Percentiles rank a stretch among this genome's conserved stretches.
Evolutionary conservation across 2,888 invertebrate genomes (phyloP).

Genomic region (Gastrophysa polygoni): DNA sequence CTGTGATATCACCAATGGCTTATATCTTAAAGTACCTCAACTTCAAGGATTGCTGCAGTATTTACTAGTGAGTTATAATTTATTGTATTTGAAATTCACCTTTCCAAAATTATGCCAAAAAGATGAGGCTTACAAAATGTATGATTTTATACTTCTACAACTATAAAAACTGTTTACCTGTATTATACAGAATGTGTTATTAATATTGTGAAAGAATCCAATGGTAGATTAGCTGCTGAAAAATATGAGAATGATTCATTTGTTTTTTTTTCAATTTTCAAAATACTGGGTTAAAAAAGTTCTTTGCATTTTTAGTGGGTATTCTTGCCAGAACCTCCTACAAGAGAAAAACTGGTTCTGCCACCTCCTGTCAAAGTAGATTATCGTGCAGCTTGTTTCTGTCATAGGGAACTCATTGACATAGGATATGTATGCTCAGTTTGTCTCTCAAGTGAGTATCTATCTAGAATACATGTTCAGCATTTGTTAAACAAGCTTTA

Average conservation of each 20-base stretch:
- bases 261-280: no score
- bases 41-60: constrained; percentile 86
- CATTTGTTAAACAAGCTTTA: constrained; percentile 45
- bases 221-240: no score
- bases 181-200: no score
- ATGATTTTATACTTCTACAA: no score
- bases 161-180: no score
- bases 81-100: constrained; percentile 1
- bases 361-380: constrained; percentile 92
- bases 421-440: constrained; percentile 98
- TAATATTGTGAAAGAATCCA: no score
- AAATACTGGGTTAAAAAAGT: no score
- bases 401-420: constrained; percentile 92
- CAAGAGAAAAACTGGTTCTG: constrained; percentile 80
- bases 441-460: constrained; percentile 84
- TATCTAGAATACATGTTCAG: background rate
- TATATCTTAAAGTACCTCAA: constrained; percentile 87
- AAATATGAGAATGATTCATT: no score
- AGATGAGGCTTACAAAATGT: no score
- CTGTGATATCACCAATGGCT: constrained; percentile 94
- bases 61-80: constrained; percentile 68
- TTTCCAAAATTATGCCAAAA: no score
- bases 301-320: constrained; percentile 73
- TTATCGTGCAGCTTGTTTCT: constrained; percentile 97
- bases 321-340: constrained; percentile 84